Evolutionary conservation across 1,140 invertebrate genomes (phyloP).

Genomic region (Homalodisca vitripennis): DNA sequence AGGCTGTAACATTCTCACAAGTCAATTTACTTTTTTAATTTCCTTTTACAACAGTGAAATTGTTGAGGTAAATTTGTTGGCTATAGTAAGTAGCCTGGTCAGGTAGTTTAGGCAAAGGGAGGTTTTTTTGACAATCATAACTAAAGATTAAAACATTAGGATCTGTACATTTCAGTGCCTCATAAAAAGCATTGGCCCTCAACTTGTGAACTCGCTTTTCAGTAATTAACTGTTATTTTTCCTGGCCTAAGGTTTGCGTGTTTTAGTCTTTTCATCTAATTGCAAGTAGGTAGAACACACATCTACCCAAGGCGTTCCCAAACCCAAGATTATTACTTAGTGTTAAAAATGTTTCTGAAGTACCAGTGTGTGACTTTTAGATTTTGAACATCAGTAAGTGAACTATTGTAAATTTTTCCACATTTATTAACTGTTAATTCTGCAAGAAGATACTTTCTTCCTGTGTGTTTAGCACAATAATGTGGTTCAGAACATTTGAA

Average conservation of each 20-base stretch:
- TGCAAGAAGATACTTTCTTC: slow-evolving; percentile 8
- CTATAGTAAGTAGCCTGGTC: slow-evolving; percentile 46
- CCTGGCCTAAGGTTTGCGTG: too few relatives aligned
- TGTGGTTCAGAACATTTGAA: slow-evolving; percentile 22
- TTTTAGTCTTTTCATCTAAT: neutral
- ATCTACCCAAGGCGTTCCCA: neutral
- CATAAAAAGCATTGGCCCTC: neutral
- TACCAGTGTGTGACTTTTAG: neutral
- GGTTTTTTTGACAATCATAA: slow-evolving; percentile 50
- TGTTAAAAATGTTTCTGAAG: neutral
- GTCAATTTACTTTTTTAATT: slow-evolving; percentile 40
- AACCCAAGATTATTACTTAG: neutral
- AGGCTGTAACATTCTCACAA: slow-evolving; percentile 40
- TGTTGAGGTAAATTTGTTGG: slow-evolving; percentile 40
- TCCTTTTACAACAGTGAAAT: slow-evolving; percentile 46
- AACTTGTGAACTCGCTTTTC: neutral
- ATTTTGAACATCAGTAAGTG: neutral
- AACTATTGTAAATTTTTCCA: neutral
- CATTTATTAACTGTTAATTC: slow-evolving; percentile 4
- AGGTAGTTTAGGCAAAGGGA: slow-evolving; percentile 42
- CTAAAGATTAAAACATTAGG: slow-evolving; percentile 34
- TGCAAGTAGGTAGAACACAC: neutral
- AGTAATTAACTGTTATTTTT: neutral
- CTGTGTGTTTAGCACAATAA: slow-evolving; percentile 21
- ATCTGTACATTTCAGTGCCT: neutral